phyloP scores from a whole-genome alignment of 2,888 invertebrate genomes.

The Liopterus haemorrhoidalis region DNA sequence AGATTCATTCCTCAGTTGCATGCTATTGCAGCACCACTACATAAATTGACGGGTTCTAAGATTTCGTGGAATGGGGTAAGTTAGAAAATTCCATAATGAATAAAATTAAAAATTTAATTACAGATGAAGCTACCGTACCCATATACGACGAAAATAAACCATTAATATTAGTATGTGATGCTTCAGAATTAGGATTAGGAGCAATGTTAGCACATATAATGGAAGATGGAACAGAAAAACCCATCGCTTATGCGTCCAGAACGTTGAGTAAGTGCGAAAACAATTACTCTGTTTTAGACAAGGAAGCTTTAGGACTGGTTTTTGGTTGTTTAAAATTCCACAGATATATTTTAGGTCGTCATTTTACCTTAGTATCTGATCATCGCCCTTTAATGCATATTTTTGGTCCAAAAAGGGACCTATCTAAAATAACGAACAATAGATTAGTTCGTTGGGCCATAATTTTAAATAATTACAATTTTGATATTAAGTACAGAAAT shows the following conservation, averaged over 20 bases:
- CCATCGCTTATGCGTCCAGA: conserved; percentile 29
- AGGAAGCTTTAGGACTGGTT: conserved; percentile 30
- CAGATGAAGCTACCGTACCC: neutral
- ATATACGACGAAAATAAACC: conserved; percentile 1
- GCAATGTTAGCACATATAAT: conserved; percentile 31
- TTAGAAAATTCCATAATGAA: conserved; percentile 1
- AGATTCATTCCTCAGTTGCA: conserved; percentile 9
- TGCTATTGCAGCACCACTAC: neutral
- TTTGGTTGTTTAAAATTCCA: conserved; percentile 30
- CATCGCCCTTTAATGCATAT: conserved; percentile 38
- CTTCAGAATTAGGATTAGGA: conserved; percentile 38
- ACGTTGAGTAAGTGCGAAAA: conserved; percentile 25
- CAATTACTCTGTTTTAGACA: conserved; percentile 32
- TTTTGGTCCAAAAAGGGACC: conserved; percentile 27
- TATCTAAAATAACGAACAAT: conserved; percentile 30
- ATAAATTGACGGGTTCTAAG: too few relatives aligned
- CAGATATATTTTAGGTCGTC: conserved; percentile 21
- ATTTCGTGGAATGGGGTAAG: neutral
- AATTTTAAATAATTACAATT: conserved; percentile 34
- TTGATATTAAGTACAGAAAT: conserved; percentile 9
- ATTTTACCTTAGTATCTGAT: conserved; percentile 37
- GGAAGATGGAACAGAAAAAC: conserved; percentile 25
- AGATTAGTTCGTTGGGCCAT: conserved; percentile 33
- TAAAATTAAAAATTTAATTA: conserved; percentile 6
- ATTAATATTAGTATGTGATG: conserved; percentile 37